Conservation (phyloP, 2,888 invertebrate genomes). For the Noctua pronuba region DNA sequence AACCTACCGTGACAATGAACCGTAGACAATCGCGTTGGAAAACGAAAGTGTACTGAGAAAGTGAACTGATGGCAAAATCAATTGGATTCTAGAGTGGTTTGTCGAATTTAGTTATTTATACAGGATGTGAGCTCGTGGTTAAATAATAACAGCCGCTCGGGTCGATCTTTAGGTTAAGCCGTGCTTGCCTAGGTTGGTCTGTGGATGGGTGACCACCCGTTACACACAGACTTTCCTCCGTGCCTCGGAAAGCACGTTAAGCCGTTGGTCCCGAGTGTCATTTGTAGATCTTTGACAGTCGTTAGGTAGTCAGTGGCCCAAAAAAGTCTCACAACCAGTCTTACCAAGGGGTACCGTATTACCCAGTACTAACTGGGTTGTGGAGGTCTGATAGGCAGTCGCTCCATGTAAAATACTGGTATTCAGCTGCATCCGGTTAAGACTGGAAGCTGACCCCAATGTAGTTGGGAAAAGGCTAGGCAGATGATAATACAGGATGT, state of each 20-base stretch:
- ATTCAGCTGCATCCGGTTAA: neutral
- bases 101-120: slow-evolving; percentile 35
- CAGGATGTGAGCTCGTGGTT: neutral
- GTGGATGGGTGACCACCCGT: too few species aligned
- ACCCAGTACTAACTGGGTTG: neutral
- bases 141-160: neutral
- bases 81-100: slow-evolving; percentile 42
- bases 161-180: neutral
- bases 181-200: neutral
- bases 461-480: too few species aligned
- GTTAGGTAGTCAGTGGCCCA: too few species aligned
- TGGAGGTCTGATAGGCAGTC: neutral
- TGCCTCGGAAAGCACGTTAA: too few species aligned
- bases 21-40: slow-evolving; percentile 50
- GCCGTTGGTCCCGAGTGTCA: too few species aligned
- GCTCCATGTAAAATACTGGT: too few species aligned
- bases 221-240: too few species aligned
- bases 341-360: too few species aligned
- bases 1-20: slow-evolving; percentile 32
- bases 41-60: slow-evolving; percentile 66
- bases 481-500: too few species aligned
- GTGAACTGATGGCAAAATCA: slow-evolving; percentile 62
- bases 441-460: too few species aligned
- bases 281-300: too few species aligned
- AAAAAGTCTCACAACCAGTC: too few species aligned